Percentiles rank a stretch among this genome's conserved stretches.
These are phyloP conservation scores for Endotricha flammealis DNA, from an alignment of 2,888 invertebrate species.

Conservation along the genomic window DNA sequence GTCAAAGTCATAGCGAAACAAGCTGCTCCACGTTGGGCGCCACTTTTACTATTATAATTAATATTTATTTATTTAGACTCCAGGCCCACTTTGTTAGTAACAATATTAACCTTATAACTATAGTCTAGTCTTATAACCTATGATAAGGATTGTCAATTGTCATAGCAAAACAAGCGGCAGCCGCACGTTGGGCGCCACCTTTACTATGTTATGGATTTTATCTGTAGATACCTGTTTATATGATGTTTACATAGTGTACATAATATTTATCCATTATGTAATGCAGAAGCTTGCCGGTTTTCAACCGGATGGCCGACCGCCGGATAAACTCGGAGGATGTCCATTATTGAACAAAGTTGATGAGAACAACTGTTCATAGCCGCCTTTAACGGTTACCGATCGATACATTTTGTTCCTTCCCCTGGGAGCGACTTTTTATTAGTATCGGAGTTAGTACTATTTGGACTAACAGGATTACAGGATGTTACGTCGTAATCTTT, in stretches of 20 bases:
- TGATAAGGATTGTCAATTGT: too few species aligned
- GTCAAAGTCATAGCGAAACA: too few species aligned
- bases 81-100: too few species aligned
- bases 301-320: constrained; percentile 35
- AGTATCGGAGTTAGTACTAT: constrained; percentile 1
- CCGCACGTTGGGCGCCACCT: too few species aligned
- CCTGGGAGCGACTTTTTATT: constrained; percentile 7
- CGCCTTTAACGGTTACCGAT: constrained; percentile 6
- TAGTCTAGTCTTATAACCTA: too few species aligned
- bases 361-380: constrained; percentile 25
- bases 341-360: constrained; percentile 49
- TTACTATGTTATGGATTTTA: too few species aligned
- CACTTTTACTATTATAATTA: too few species aligned
- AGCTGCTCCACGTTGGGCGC: too few species aligned
- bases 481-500: constrained; percentile 3
- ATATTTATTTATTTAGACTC: too few species aligned
- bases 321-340: constrained; percentile 38
- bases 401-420: constrained; percentile 9
- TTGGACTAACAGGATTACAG: constrained; percentile 16
- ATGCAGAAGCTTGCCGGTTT: constrained; percentile 23
- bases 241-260: background rate
- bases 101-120: too few species aligned
- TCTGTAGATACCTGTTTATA: too few species aligned
- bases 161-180: too few species aligned
- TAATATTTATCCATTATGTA: constrained; percentile 1